Percentiles rank a stretch among this genome's conserved stretches.
Conservation (phyloP, 1,140 invertebrate species). For the Gryon sp. region DNA sequence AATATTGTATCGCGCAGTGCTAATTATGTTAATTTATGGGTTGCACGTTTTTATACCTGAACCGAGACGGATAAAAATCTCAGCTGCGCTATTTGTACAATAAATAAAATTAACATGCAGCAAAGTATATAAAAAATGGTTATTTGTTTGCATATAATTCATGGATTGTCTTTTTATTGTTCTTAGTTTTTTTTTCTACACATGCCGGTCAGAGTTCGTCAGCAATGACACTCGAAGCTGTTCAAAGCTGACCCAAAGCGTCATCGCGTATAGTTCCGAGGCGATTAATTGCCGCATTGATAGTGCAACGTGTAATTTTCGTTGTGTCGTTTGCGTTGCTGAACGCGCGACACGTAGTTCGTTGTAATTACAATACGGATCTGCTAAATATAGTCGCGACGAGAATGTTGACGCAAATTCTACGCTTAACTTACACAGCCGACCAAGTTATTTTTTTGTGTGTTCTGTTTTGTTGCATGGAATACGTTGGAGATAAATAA, state of each 20-base stretch:
- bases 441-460: background rate
- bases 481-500: too few relatives aligned
- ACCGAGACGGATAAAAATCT: conserved; percentile 4
- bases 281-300: conserved; percentile 41
- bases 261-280: conserved; percentile 4
- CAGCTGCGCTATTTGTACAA: background rate
- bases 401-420: background rate
- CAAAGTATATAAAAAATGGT: too few relatives aligned
- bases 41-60: background rate
- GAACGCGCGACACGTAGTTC: conserved; percentile 9
- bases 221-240: conserved; percentile 3
- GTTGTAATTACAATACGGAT: conserved; percentile 37
- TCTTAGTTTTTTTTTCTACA: conserved; percentile 1
- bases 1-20: background rate
- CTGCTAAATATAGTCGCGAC: conserved; percentile 23
- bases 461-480: background rate
- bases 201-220: conserved; percentile 17
- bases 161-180: background rate
- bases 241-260: conserved; percentile 15
- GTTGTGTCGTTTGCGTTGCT: conserved; percentile 7
- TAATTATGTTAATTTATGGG: conserved; percentile 24
- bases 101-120: background rate
- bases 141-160: background rate
- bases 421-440: background rate
- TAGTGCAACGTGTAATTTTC: conserved; percentile 36